Evolutionary conservation across 2,888 invertebrate genomes (phyloP).

Genomic region (Steinernema carpocapsae): DNA sequence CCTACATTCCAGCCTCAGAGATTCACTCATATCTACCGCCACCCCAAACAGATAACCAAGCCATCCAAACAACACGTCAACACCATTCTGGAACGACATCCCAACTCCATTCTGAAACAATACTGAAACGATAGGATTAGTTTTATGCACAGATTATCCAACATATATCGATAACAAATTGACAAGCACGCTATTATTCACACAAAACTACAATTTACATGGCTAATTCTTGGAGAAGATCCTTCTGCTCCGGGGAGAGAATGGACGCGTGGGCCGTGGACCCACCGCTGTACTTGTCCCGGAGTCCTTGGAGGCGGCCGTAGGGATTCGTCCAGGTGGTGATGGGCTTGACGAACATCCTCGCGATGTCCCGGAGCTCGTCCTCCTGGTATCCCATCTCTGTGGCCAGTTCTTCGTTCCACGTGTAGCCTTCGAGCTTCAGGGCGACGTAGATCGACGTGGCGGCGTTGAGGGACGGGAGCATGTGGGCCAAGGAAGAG

Average conservation of each 20-base stretch:
- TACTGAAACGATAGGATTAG: not conserved
- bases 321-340: not conserved
- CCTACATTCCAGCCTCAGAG: not conserved
- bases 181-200: not conserved
- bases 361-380: not conserved
- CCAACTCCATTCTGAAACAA: not conserved
- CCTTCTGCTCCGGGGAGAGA: not conserved
- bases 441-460: slow-evolving; percentile 80
- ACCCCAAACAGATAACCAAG: not conserved
- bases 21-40: not conserved
- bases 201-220: not conserved
- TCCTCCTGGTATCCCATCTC: slow-evolving; percentile 2
- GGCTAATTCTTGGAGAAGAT: not conserved
- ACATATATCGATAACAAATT: not conserved
- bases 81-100: not conserved
- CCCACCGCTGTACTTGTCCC: not conserved
- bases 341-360: slow-evolving; percentile 2
- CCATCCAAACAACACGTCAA: not conserved
- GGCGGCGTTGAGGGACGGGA: slow-evolving; percentile 84
- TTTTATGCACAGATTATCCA: slow-evolving; percentile 7
- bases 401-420: not conserved
- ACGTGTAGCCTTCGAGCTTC: not conserved
- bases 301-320: not conserved
- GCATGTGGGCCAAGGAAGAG: slow-evolving; percentile 78
- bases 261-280: not conserved